Evolutionary conservation across 2,888 invertebrate genomes (phyloP), one percentile per base, ranked within the genome.

Genomic region (Uropetala carovei): DNA sequence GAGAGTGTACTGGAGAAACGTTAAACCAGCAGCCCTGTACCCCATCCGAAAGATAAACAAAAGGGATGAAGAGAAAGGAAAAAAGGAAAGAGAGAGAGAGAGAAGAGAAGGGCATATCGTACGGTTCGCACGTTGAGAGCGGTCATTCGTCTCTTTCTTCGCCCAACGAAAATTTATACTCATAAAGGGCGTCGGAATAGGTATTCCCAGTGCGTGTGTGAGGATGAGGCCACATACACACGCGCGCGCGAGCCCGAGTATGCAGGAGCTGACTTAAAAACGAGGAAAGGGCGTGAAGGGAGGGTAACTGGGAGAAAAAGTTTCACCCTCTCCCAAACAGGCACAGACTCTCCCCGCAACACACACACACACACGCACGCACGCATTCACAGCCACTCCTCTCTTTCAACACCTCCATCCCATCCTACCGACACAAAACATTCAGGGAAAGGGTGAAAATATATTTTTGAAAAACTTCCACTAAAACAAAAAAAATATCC

Each of bases 111-210:
- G 16, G 64, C 30, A 86, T 30, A 60, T 60, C 89, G 89, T 64
- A 60, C 83, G 83, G 56, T n/a, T 57, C 18, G 43, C 64, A 18
- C 89, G 89, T 43, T 64, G 89, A 64, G 68, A 89, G 89, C 89
- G 64, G 89, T 68, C 89, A 89, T 89, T 64, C 89, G 89, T 89
- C 89, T 89, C 43, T 30, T 86, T 60, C 86, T 86, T 86, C 60
- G 30, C 27, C 30, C 86, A n/a, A 64, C 60, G 89, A 89, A 43
- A 89, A 89, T 89, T 43, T 89, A 89, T 64, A 60, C 64, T 64
- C 64, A 64, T 64, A 68, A 89, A 83, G 58, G 89, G 89, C 30
- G 56, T n/a, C 16, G 56, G 83, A 56, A 14, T 30, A 57, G 56
- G 4, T n/a, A 57, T 14, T n/a, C 56, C 1, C 30, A 18, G 89